Evolutionary conservation across 2,888 invertebrate species (phyloP), one percentile per base, ranked within the genome.

Genomic region (Polymixis flavicincta): DNA sequence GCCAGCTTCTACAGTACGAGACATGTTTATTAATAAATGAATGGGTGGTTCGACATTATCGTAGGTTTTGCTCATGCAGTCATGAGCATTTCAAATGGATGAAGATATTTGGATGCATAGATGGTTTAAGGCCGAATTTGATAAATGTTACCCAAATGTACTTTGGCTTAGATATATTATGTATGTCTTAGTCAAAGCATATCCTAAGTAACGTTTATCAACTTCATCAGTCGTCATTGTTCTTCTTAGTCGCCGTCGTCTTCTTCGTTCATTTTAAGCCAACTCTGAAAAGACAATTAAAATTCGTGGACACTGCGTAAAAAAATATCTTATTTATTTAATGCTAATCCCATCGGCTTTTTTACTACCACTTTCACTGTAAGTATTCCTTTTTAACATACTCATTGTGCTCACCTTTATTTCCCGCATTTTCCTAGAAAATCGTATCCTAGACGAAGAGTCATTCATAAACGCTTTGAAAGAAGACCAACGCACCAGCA

Each of bases 381-480:
- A 42, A 42, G 42, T 9, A 42, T 42, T 42, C 42, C 11, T 14
- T 42, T 37, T 22, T 60, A 32, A 65, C 52, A 78, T 70, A 55
- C 57, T 76, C 57, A 79, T 78, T 71, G 52, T 87, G 17, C 11
- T 45, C 6, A 76, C 75, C 69, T 88, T 80, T 63, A 61, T 37
- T 63, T 69, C 71, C 71, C 0, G 17, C 84, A 78, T 83, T 83
- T 86, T 86, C 81, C 65, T 93, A 96, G 96, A 95, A 64, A 91
- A 93, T 87, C 93, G 92, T 76, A 88, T 94, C 74, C 90, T 95
- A 90, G 94, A 94, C 87, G 96, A 96, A 83, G 95, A 96, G 25
- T 93, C 95, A 0, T 96, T 96, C 83, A 54, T 92, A 60, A 94
- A 91, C 74, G 92, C 92, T 11, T 86, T 96, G 13, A 92, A 90